Base-by-base conservation (phyloP, 2,797 vertebrate species). In the Discoglossus pictus region DNA sequence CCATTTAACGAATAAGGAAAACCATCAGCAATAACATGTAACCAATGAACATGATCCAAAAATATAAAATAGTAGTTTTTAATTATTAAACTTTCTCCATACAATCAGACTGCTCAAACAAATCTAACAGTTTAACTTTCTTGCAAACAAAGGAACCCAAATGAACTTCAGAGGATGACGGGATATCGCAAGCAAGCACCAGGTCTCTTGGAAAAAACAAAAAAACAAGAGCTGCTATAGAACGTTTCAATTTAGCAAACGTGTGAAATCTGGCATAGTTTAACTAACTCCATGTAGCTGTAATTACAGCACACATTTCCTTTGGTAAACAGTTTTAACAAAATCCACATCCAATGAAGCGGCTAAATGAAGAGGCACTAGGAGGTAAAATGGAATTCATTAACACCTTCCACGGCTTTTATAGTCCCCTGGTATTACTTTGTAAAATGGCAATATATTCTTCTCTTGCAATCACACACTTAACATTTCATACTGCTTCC, bases 361-460 rank as follows among this genome's bases (percentile, higher is more conserved):
- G 74, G 71, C 58, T 54, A 73, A 56, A 73, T 65, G 55, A 78
- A 75, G 64, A 77, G 55, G 65, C 36, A 35, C 12, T 48, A 65
- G 58, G 11, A 63, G 42, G 17, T 67, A 72, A 80, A 77, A 76
- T 9, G 43, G 21, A 65, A 61, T 47, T 56, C 44, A 65, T 54
- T 40, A 75, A 38, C 39, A 74, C 65, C 60, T 72, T 73, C 43
- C 50, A 36, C 52, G 39, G 5, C 16, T 68, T 39, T 24, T 8
- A 27, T 13, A 59, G 68, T 63, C 48, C 38, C 31, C 9, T 65
- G 63, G 70, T 69, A 68, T 65, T 63, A 21, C 69, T 61, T 67
- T 69, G 67, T 47, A 70, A 59, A 58, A 64, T 65, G 25, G 65
- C 68, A 71, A 71, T 58, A 71, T 59, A 64, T 42, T 64, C 46